phyloP scores from a whole-genome alignment of 2,113 vertebrate species.

The Apistogramma diplotaenia region DNA sequence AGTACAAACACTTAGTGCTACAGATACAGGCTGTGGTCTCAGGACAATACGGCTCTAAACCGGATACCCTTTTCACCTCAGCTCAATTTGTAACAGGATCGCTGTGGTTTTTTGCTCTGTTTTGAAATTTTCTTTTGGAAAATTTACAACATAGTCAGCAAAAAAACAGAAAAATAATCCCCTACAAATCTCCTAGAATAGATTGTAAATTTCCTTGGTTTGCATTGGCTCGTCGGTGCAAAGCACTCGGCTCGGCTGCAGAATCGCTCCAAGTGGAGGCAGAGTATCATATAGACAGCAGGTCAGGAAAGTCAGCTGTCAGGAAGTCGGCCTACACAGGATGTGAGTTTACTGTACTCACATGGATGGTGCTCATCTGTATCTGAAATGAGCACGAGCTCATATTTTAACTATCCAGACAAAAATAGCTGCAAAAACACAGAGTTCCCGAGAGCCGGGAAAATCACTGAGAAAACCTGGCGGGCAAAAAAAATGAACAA shows the following conservation, averaged over 20 bases:
- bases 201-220: slow-evolving; percentile 19
- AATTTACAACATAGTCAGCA: slow-evolving; percentile 34
- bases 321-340: slow-evolving; percentile 58
- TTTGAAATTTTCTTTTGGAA: slow-evolving; percentile 17
- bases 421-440: slow-evolving; percentile 39
- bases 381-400: slow-evolving; percentile 39
- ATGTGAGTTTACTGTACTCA: slow-evolving; percentile 38
- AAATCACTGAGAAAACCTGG: not conserved
- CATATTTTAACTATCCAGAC: slow-evolving; percentile 5
- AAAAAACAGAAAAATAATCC: slow-evolving; percentile 58
- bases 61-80: not conserved
- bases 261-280: not conserved
- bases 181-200: slow-evolving; percentile 34
- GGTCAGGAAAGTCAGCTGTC: slow-evolving; percentile 41
- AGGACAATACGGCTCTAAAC: not conserved
- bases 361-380: slow-evolving; percentile 24
- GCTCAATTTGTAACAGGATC: slow-evolving; percentile 21
- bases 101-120: slow-evolving; percentile 11
- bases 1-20: fast-evolving
- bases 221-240: slow-evolving; percentile 11
- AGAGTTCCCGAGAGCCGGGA: slow-evolving; percentile 1
- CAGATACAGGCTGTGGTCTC: not conserved
- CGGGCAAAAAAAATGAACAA: not conserved
- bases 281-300: slow-evolving; percentile 31
- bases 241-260: slow-evolving; percentile 14